phyloP scores from a whole-genome alignment of 2,888 invertebrate genomes.

The Pollenia labialis region DNA sequence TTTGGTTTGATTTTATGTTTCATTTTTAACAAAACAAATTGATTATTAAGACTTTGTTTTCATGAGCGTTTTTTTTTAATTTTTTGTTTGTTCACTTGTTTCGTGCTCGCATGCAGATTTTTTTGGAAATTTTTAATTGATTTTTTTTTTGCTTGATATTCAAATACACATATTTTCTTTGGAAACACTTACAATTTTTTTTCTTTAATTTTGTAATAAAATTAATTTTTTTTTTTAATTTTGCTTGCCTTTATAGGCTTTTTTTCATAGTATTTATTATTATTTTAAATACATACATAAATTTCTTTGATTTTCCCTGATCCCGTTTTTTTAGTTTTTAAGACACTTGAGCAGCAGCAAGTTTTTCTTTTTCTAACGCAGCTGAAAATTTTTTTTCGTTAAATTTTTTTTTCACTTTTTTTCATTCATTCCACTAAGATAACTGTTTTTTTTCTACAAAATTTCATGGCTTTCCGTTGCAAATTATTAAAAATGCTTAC shows the following conservation, averaged over 20 bases:
- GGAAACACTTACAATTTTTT: background rate
- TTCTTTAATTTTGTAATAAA: background rate
- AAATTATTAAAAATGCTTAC: conserved; percentile 33
- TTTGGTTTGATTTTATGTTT: conserved; percentile 30
- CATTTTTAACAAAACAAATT: background rate
- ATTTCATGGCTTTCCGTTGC: conserved; percentile 49
- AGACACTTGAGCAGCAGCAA: conserved; percentile 71
- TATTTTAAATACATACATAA: conserved; percentile 64
- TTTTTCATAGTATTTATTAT: background rate
- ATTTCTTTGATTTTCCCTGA: conserved; percentile 57
- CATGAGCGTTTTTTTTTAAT: conserved; percentile 18
- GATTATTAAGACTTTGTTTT: conserved; percentile 24
- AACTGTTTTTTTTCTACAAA: conserved; percentile 53
- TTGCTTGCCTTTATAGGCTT: conserved; percentile 10
- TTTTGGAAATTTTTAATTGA: conserved; percentile 35
- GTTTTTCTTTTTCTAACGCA: conserved; percentile 52
- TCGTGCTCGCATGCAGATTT: conserved; percentile 58
- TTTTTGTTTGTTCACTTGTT: conserved; percentile 30
- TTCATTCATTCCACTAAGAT: conserved; percentile 23
- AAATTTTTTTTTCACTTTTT: conserved; percentile 34
- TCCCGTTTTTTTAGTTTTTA: conserved; percentile 45
- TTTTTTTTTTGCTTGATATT: conserved; percentile 30
- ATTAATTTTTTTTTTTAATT: background rate
- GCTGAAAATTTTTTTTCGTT: conserved; percentile 30
- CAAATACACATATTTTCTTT: conserved; percentile 21